A percentile compares a stretch with the other conserved stretches of the same genome.
phyloP scores from a whole-genome alignment of 1,140 invertebrate species.

The Tetragonula clypearis region DNA sequence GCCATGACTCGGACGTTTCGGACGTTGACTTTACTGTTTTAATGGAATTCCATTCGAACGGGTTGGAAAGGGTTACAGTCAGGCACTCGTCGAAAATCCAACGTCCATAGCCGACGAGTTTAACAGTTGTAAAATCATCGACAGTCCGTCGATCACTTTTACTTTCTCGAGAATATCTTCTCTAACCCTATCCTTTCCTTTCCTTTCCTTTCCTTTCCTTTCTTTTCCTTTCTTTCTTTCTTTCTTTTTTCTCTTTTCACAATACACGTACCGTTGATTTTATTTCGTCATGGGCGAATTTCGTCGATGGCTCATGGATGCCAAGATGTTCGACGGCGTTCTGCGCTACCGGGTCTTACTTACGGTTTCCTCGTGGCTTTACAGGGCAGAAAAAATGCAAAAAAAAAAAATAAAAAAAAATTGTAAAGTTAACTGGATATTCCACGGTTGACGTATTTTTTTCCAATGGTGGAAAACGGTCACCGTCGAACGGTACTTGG shows the following conservation, averaged over 20 bases:
- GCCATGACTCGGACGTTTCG: not conserved
- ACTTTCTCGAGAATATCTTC: slow-evolving; percentile 27
- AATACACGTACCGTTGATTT: slow-evolving; percentile 14
- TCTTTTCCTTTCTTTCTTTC: too few relatives aligned
- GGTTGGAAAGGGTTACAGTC: slow-evolving; percentile 67
- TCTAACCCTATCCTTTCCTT: not conserved
- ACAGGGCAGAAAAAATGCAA: slow-evolving; percentile 11
- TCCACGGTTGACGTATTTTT: slow-evolving; percentile 64
- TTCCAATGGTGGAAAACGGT: not conserved
- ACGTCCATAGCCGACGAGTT: not conserved
- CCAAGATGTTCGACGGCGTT: not conserved
- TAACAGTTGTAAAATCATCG: slow-evolving; percentile 46
- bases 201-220: not conserved
- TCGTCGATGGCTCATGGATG: not conserved
- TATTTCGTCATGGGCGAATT: slow-evolving; percentile 30
- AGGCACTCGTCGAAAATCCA: slow-evolving; percentile 1
- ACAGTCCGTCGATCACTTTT: slow-evolving; percentile 23
- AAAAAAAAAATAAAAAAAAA: slow-evolving; percentile 62
- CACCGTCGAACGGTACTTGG: not conserved
- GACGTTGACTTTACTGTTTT: slow-evolving; percentile 71
- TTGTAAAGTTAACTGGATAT: slow-evolving; percentile 55
- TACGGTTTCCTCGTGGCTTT: slow-evolving; percentile 16
- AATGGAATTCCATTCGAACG: slow-evolving; percentile 52
- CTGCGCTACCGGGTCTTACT: slow-evolving; percentile 38
- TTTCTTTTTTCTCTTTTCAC: not conserved